Evolutionary conservation across 2,113 vertebrate species (phyloP).

Genomic region (Oryzias javanicus): DNA sequence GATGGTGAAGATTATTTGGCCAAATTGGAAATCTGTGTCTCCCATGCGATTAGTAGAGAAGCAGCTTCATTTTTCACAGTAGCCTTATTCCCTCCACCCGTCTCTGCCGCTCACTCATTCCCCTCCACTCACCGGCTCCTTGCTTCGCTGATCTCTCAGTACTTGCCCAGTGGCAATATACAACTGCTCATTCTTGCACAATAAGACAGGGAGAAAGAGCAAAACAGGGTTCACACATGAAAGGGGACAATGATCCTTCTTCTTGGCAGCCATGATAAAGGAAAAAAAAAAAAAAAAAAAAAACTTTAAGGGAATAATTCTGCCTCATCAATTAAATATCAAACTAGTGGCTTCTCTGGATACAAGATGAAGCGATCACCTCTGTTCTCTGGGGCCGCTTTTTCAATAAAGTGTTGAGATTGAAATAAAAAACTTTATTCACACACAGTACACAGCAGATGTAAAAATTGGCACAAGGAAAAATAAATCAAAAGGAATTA

Average conservation of each 20-base stretch:
- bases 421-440: conserved; percentile 10
- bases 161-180: conserved; percentile 92
- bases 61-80: conserved; percentile 66
- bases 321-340: conserved; percentile 74
- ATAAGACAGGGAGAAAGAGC: conserved; percentile 74
- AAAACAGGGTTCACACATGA: conserved; percentile 74
- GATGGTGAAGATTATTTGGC: conserved; percentile 72
- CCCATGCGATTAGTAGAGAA: conserved; percentile 73
- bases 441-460: conserved; percentile 5
- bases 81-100: conserved; percentile 58
- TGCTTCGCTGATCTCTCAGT: conserved; percentile 84
- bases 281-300: conserved; percentile 47
- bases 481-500: conserved; percentile 43
- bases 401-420: conserved; percentile 44
- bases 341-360: conserved; percentile 56
- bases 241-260: conserved; percentile 68
- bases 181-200: conserved; percentile 89
- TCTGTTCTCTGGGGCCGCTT: conserved; percentile 53
- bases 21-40: conserved; percentile 72
- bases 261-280: conserved; percentile 61
- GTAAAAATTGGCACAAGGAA: conserved; percentile 28
- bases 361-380: conserved; percentile 66
- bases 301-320: conserved; percentile 64
- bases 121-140: conserved; percentile 86
- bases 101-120: conserved; percentile 60